Base-by-base conservation (phyloP, 2,888 invertebrate genomes). In the Polymixis flavicincta region DNA sequence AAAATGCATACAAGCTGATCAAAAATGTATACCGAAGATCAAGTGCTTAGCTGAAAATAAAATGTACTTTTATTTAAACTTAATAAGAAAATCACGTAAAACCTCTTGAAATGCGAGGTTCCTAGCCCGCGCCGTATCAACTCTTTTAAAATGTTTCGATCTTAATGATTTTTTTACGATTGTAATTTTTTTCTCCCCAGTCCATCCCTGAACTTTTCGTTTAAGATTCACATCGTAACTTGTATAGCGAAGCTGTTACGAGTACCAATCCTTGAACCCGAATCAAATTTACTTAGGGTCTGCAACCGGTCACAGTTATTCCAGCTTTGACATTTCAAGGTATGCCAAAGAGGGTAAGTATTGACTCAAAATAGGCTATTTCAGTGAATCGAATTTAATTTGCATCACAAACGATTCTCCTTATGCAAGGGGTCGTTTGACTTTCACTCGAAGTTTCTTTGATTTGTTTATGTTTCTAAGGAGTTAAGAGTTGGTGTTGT, bases 281-380 rank as follows among this genome's bases (percentile, higher is more conserved):
- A 71, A 82, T 83, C 66, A 79, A 83, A 82, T 87, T 87, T 82
- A 88, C 71, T 87, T 88, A 88, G 88, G 85, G 32, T 77, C 70
- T 82, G 76, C 67, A 82, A 37, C 69, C 59, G 60, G 57, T 75
- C 57, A 57, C n/a, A 73, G 54, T 61, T 57, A 61, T 71, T 72
- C 54, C 32, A 72, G 28, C 74, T 74, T 77, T 74, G 76, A 83
- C 74, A 67, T 81, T 86, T 76, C 55, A 79, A 82, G 66, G 71
- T 71, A 78, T 54, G 54, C 54, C 60, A 68, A 78, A 76, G 25
- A 54, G 63, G 60, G 32, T 69, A 71, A 71, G 74, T 63, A 73
- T 75, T 68, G 74, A 78, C 76, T 70, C 61, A 79, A 80, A 86
- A 74, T 86, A 79, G 61, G 63, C 59, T 37, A 78, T 84, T 86